Base-by-base conservation (phyloP, 2,888 invertebrate species). In the Acleris literana region DNA sequence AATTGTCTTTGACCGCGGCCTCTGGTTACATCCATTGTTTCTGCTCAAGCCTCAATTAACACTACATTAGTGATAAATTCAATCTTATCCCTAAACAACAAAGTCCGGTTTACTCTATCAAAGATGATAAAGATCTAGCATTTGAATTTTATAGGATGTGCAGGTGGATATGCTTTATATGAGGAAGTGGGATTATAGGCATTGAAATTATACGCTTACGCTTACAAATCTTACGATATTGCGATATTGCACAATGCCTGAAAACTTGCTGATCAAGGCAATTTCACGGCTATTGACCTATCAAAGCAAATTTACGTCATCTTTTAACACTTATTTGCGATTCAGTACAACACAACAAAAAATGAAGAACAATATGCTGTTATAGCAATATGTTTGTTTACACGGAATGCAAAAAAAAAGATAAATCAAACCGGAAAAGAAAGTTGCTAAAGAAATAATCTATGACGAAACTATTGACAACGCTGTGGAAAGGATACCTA, bases 1-100 rank as follows among this genome's bases (percentile, higher is more conserved):
- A 81, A 88, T 90, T 89, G 90, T 87, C 87, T 88, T 84, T 88
- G 89, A 85, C 90, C 89, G 86, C 83, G 83, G 87, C 85, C 84
- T 88, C 81, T 79, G 82, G 84, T 86, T 86, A 80, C 82, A 64
- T 69, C 79, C 75, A 86, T 86, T 88, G 86, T 88, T 77, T 77
- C 66, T 74, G 74, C 74, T 75, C 79, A 76, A 74, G 77, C 79
- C 74, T 75, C 74, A 64, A 64, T 66, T 62, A 66, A 48, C 54
- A 52, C 52, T 39, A 46, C 59, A 54, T 44, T 59, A 13, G 59
- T 16, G 71, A 70, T 71, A 73, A 71, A 68, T 68, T 66, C 64
- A 65, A 56, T 69, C 68, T 59, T 66, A 62, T 60, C 51, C 25
- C 57, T 39, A 13, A 53, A 20, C 16, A 11, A 52, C 57, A 57